Conservation (phyloP, 1,140 invertebrate species). For the Conus ventricosus region DNA sequence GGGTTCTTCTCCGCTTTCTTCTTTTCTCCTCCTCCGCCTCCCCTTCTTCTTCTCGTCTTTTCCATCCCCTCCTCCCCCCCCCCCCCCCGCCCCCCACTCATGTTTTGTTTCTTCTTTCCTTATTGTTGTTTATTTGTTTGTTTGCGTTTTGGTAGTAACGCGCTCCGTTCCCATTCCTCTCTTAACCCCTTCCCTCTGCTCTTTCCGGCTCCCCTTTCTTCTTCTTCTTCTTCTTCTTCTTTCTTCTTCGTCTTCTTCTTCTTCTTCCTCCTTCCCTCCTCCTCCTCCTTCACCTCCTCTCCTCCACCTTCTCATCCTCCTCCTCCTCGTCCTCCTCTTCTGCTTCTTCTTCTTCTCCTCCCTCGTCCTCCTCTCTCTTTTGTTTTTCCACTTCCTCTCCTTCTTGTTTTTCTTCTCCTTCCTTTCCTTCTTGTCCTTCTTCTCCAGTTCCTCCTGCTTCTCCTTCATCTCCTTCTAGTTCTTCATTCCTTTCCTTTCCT, state of each 20-base stretch:
- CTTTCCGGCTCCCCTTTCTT: not conserved
- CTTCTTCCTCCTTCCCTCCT: too few species aligned
- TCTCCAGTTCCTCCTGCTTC: not conserved
- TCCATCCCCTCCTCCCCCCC: not conserved
- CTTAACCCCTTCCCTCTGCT: not conserved
- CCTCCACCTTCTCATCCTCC: not conserved
- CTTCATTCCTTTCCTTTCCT: too few species aligned
- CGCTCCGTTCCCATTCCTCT: not conserved
- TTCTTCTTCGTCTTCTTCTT: too few species aligned
- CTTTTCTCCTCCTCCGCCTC: not conserved
- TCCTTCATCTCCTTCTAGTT: not conserved
- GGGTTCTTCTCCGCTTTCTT: not conserved
- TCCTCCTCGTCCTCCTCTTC: not conserved
- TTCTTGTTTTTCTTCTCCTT: not conserved
- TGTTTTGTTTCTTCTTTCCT: too few species aligned
- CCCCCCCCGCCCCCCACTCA: not conserved
- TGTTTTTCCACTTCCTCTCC: not conserved
- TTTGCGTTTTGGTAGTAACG: not conserved
- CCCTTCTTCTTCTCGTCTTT: not conserved
- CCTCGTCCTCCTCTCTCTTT: not conserved
- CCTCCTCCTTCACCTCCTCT: not conserved
- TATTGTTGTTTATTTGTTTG: too few species aligned
- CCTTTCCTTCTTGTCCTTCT: too few species aligned
- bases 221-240: not conserved
- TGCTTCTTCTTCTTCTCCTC: not conserved